Percentiles rank a stretch among this genome's conserved stretches.
Evolutionary conservation across 1,140 invertebrate species (phyloP).

Genomic region (Tetramorium alpestre): DNA sequence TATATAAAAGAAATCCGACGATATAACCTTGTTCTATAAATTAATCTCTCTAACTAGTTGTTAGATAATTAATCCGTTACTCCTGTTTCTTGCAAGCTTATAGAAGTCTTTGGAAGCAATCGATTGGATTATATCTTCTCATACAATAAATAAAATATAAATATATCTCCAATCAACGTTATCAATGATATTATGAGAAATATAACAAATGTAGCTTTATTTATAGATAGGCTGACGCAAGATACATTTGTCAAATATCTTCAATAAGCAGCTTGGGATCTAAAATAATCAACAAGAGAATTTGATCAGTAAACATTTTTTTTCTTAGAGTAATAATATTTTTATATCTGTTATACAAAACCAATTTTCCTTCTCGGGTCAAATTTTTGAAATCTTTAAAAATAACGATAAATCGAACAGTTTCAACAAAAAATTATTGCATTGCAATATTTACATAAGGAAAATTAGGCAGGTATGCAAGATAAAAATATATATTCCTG

Average conservation of each 20-base stretch:
- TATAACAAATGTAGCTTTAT: conserved; percentile 11
- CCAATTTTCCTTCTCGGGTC: neutral
- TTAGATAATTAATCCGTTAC: neutral
- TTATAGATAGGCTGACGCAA: conserved; percentile 2
- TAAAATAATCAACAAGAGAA: conserved; percentile 10
- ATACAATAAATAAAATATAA: conserved; percentile 30
- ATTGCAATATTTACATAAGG: neutral
- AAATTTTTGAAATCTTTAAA: neutral
- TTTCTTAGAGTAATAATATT: neutral
- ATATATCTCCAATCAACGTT: neutral
- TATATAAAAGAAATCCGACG: neutral
- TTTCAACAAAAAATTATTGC: neutral
- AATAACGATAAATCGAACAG: neutral
- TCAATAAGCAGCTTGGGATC: neutral
- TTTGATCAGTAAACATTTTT: neutral
- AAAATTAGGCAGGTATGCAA: neutral
- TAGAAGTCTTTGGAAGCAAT: neutral
- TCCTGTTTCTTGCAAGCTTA: conserved; percentile 31
- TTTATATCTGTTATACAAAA: neutral
- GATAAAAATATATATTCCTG: neutral
- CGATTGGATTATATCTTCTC: neutral
- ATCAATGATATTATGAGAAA: neutral
- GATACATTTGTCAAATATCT: neutral
- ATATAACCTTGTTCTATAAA: neutral
- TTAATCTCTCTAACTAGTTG: conserved; percentile 9